Conservation (phyloP, 2,888 invertebrate genomes). For the Caradrina clavipalpis region DNA sequence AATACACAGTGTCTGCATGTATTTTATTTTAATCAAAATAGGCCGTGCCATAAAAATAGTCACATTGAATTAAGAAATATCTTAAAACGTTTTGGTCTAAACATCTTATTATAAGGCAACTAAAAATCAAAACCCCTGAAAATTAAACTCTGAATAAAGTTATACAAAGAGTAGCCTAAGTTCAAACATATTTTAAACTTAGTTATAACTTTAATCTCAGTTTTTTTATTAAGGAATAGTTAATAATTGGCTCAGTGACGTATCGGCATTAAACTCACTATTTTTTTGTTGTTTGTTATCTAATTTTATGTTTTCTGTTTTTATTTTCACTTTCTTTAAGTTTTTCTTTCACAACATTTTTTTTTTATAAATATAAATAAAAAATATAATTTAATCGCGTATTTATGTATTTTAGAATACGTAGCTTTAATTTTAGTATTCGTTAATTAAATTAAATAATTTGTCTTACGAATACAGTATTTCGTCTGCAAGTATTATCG, state of each 20-base stretch:
- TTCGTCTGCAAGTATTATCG: constrained; percentile 74
- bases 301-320: constrained; percentile 87
- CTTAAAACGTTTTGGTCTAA: constrained; percentile 60
- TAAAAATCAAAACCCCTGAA: constrained; percentile 13
- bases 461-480: constrained; percentile 76
- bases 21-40: constrained; percentile 53
- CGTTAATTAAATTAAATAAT: constrained; percentile 76
- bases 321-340: constrained; percentile 72
- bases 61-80: constrained; percentile 62
- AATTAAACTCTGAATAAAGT: constrained; percentile 34
- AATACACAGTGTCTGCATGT: constrained; percentile 16
- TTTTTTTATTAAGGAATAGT: constrained; percentile 17
- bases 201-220: constrained; percentile 14
- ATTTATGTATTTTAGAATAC: constrained; percentile 87
- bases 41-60: constrained; percentile 75
- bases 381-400: constrained; percentile 80
- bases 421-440: constrained; percentile 87
- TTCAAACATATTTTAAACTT: neutral
- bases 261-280: constrained; percentile 76
- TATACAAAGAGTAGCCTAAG: neutral
- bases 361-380: constrained; percentile 64
- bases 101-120: constrained; percentile 31
- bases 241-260: constrained; percentile 64
- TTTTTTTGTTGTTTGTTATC: constrained; percentile 89
- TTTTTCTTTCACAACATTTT: constrained; percentile 75